These are phyloP conservation scores for Chouioia cunea DNA, from an alignment of 2,888 invertebrate species.

Conservation along the genomic window DNA sequence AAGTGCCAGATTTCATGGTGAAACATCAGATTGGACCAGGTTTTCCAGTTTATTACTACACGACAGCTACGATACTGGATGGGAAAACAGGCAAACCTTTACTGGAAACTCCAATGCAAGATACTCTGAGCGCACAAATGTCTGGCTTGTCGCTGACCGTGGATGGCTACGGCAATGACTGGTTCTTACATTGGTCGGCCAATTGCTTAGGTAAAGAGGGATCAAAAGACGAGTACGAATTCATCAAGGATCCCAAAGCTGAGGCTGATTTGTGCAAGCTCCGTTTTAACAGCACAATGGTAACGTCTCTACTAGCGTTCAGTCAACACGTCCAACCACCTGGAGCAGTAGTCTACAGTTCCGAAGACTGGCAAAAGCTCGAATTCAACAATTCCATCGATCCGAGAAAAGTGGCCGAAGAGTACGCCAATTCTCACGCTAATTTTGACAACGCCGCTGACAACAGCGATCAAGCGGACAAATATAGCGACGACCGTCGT, in stretches of 20 bases:
- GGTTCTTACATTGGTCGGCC: constrained; percentile 83
- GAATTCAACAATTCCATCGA: constrained; percentile 69
- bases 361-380: constrained; percentile 67
- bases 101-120: constrained; percentile 72
- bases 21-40: constrained; percentile 79
- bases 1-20: constrained; percentile 83
- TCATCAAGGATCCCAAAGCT: constrained; percentile 57
- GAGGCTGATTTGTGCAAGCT: constrained; percentile 76
- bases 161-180: constrained; percentile 78
- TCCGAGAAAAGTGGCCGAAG: constrained; percentile 68
- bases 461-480: constrained; percentile 43
- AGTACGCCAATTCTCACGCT: constrained; percentile 67
- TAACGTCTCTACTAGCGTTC: constrained; percentile 77
- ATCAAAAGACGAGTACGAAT: constrained; percentile 71
- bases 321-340: constrained; percentile 78
- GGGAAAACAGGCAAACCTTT: constrained; percentile 75
- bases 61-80: constrained; percentile 73
- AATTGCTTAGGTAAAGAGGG: constrained; percentile 72
- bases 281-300: constrained; percentile 78
- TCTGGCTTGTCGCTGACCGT: constrained; percentile 73
- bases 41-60: constrained; percentile 81
- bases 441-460: constrained; percentile 56
- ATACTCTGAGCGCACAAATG: constrained; percentile 74
- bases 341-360: constrained; percentile 80
- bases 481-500: constrained; percentile 47